Base-by-base conservation (phyloP, 2,113 vertebrate species). In the Syngnathus typhle region DNA sequence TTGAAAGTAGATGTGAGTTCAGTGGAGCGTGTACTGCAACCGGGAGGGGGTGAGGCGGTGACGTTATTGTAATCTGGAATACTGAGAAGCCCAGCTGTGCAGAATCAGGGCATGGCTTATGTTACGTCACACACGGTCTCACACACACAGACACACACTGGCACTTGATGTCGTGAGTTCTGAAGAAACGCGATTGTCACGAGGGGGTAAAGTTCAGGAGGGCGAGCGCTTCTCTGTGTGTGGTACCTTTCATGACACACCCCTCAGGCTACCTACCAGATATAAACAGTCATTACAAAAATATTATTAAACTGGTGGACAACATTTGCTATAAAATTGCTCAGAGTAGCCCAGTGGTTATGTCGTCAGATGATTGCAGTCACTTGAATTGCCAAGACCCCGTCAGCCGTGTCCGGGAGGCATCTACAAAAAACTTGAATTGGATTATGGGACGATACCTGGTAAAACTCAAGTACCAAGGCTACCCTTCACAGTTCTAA, bases 1-100 rank as follows among this genome's bases (percentile, higher is more conserved):
- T 80, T 78, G 72, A 72, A 72, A 77, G 80, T 78, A 68, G 78
- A 77, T 86, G 84, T 73, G 78, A 73, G 77, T 84, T 76, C 82
- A 73, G 73, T 77, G 74, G 75, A 83, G 82, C 69, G 69, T 76
- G 76, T 68, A 68, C 73, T 64, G 58, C 60, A 72, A 39, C 67
- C 60, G 38, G 71, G 71, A 73, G 60, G 68, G 27, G 41, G 68
- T 61, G 44, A 72, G 69, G 76, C 8, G n/a, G 66, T 90, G 87
- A 90, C 84, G 87, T 62, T 89, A 85, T 83, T 82, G 80, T 91
- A 90, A 90, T 90, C 88, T 91, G 87, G 85, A 88, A 87, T 89
- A 89, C 88, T 84, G 71, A 87, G 88, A 88, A 88, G 70, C 78
- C 87, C 90, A 90, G 88, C 88, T 90, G 89, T 88, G 86, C 86